Percentiles rank a stretch among this genome's conserved stretches.
These are phyloP conservation scores for Myiagra hebetior DNA, from an alignment of 2,113 vertebrate species.

Conservation along the genomic window DNA sequence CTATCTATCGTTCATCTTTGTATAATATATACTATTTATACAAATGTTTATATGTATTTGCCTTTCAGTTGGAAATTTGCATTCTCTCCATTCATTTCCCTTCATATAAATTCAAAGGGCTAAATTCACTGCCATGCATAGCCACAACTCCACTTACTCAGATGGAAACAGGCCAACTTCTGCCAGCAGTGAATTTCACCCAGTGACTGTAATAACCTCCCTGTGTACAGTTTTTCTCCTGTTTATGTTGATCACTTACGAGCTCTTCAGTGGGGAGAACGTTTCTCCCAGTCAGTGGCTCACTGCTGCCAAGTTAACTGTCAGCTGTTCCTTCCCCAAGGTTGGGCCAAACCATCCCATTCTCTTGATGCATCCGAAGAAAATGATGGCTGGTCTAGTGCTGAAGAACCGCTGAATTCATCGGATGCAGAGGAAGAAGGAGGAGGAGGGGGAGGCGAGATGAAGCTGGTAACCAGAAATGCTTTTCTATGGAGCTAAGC, in stretches of 20 bases:
- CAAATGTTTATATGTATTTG: not conserved
- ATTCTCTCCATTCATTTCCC: not conserved
- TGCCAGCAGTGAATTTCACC: not conserved
- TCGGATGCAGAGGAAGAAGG: conserved; percentile 90
- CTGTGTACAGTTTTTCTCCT: not conserved
- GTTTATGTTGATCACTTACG: not conserved
- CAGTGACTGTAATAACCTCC: not conserved
- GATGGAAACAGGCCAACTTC: not conserved
- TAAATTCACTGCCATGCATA: not conserved
- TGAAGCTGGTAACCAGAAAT: conserved; percentile 83
- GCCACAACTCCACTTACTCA: not conserved
- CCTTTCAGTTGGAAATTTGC: not conserved
- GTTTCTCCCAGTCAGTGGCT: not conserved
- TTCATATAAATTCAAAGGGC: not conserved
- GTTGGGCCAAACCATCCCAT: conserved; percentile 86
- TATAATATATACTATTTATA: not conserved
- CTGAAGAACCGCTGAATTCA: conserved; percentile 89
- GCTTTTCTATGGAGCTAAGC: not conserved
- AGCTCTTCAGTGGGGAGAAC: not conserved
- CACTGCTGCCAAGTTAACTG: not conserved
- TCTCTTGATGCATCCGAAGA: conserved; percentile 89
- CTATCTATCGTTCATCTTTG: rapidly evolving
- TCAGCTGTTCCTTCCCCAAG: conserved; percentile 56
- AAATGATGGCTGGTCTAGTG: conserved; percentile 89
- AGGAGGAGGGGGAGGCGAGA: conserved; percentile 40